Evolutionary conservation across 2,797 vertebrate species (phyloP).

Genomic region (Myotis vivesi): DNA sequence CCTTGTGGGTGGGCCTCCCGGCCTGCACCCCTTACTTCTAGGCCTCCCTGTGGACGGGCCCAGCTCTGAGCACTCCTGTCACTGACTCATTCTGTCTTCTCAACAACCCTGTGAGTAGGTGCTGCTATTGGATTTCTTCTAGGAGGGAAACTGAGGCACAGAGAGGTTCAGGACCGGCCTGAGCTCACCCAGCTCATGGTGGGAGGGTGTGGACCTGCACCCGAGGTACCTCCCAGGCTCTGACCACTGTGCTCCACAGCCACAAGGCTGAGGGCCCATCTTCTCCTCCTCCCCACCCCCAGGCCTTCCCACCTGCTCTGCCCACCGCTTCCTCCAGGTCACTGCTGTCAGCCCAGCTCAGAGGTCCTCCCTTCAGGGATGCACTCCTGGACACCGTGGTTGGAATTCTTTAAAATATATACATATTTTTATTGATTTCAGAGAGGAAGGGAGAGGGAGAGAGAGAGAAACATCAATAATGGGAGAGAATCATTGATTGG

Average conservation of each 20-base stretch:
- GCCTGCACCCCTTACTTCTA: neutral
- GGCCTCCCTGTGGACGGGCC: neutral
- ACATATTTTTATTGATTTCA: too few relatives aligned
- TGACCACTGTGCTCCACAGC: neutral
- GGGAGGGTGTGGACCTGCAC: neutral
- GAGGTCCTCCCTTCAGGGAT: neutral
- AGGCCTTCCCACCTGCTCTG: neutral
- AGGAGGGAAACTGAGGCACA: slow-evolving; percentile 36
- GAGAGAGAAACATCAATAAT: too few relatives aligned
- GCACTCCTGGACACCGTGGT: neutral
- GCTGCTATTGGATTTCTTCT: neutral
- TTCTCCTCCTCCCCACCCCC: neutral
- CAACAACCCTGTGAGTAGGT: neutral
- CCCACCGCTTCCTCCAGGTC: rapidly evolving
- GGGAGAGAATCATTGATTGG: too few relatives aligned
- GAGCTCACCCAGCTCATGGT: neutral
- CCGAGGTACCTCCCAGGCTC: neutral
- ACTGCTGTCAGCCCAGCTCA: neutral
- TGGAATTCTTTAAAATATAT: neutral
- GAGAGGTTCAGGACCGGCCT: neutral
- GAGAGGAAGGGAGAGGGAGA: too few relatives aligned
- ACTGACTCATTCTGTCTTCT: neutral
- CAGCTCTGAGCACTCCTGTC: neutral
- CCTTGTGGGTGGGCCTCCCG: neutral
- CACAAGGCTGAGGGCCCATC: neutral